phyloP scores from a whole-genome alignment of 2,888 invertebrate species.

The Dolichopus griseipennis region DNA sequence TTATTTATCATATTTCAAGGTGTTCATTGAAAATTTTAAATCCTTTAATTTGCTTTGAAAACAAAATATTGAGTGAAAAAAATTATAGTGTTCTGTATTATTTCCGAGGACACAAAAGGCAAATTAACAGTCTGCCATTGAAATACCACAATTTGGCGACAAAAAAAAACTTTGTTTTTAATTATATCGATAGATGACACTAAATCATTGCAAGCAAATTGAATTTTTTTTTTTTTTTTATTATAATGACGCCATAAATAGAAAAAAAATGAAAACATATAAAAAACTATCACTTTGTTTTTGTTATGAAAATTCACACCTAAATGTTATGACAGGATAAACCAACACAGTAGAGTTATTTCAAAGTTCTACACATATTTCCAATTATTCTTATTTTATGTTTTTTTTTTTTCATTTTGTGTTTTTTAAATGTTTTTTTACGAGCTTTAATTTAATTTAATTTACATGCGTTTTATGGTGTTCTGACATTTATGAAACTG shows the following conservation, averaged over 20 bases:
- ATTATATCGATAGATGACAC: conserved; percentile 1
- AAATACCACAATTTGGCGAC: background rate
- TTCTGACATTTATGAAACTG: background rate
- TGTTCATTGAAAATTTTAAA: too few relatives aligned
- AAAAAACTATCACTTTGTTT: background rate
- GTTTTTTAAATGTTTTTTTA: background rate
- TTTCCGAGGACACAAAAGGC: background rate
- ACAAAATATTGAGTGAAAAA: too few relatives aligned
- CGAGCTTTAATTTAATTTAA: background rate
- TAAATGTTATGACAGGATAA: too few relatives aligned
- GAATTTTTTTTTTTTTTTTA: background rate
- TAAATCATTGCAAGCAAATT: background rate
- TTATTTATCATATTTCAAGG: too few relatives aligned
- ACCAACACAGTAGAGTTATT: too few relatives aligned
- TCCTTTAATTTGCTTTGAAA: too few relatives aligned
- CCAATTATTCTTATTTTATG: background rate
- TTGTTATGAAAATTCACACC: background rate
- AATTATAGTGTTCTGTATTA: too few relatives aligned
- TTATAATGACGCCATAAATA: background rate
- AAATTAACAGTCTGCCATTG: background rate
- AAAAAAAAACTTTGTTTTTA: background rate
- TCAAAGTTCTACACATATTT: background rate
- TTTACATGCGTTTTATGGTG: background rate
- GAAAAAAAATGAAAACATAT: too few relatives aligned
- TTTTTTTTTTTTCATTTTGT: background rate